phyloP scores from a whole-genome alignment of 2,797 vertebrate species.

The Erethizon dorsatum region DNA sequence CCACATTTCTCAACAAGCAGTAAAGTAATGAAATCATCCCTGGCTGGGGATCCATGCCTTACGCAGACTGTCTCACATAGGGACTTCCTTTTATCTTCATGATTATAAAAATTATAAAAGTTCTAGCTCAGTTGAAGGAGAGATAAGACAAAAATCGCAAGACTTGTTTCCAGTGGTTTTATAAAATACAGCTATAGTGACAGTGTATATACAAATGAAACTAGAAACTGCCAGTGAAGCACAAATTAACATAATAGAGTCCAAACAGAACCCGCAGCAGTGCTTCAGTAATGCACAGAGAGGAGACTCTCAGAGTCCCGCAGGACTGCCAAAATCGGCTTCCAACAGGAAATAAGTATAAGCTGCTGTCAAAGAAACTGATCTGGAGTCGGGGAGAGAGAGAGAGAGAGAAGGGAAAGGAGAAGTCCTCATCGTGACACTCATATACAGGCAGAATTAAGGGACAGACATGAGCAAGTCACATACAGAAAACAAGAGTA shows the following conservation, averaged over 20 bases:
- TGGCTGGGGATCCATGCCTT: background rate
- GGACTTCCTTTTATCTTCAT: background rate
- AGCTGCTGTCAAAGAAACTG: background rate
- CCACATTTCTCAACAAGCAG: slow-evolving; percentile 4
- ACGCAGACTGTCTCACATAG: background rate
- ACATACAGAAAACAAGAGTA: background rate
- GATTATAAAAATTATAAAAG: background rate
- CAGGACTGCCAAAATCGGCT: background rate
- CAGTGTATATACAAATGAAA: background rate
- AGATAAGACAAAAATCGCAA: background rate
- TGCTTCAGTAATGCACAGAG: background rate
- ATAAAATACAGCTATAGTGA: background rate
- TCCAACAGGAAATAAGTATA: background rate
- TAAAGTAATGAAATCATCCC: background rate
- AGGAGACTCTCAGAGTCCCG: background rate
- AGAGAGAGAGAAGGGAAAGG: too few species aligned
- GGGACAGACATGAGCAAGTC: background rate
- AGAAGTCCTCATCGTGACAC: background rate
- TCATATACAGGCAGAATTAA: too few species aligned
- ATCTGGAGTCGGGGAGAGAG: background rate
- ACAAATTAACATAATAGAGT: background rate
- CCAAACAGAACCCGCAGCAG: background rate
- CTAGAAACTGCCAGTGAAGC: background rate
- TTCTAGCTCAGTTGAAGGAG: background rate
- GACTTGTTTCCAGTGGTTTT: slow-evolving; percentile 1